Evolutionary conservation across 2,888 invertebrate genomes (phyloP).

Genomic region (Panzeria rudis): DNA sequence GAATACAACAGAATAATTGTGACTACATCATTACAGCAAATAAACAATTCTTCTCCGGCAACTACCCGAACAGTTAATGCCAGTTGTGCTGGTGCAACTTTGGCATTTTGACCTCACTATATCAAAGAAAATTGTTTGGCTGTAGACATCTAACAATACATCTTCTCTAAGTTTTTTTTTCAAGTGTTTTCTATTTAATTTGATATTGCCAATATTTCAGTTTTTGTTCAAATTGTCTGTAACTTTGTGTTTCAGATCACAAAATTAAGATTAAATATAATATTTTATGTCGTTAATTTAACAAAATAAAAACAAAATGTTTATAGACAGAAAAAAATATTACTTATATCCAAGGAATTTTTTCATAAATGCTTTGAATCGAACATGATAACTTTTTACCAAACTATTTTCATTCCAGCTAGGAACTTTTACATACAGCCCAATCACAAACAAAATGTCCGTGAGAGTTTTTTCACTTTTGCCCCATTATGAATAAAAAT

Average conservation of each 20-base stretch:
- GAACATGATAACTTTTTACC: too few species aligned
- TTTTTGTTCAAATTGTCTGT: slow-evolving; percentile 43
- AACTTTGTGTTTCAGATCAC: slow-evolving; percentile 60
- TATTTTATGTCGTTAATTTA: slow-evolving; percentile 53
- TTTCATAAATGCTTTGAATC: too few species aligned
- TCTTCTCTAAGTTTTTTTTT: slow-evolving; percentile 45
- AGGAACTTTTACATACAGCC: too few species aligned
- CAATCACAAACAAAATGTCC: too few species aligned
- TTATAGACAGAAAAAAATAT: too few species aligned
- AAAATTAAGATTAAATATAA: slow-evolving; percentile 61
- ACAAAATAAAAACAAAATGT: slow-evolving; percentile 31
- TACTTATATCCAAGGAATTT: too few species aligned
- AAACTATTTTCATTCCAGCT: too few species aligned
- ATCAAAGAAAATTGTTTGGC: slow-evolving; percentile 68
- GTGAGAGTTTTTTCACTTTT: too few species aligned
- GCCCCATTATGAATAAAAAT: too few species aligned
- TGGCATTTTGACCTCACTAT: slow-evolving; percentile 75
- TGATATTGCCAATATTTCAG: slow-evolving; percentile 37
- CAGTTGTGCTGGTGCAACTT: slow-evolving; percentile 71
- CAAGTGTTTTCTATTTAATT: slow-evolving; percentile 19
- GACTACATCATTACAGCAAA: slow-evolving; percentile 23
- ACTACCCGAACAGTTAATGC: slow-evolving; percentile 56
- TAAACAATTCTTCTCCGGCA: slow-evolving; percentile 42
- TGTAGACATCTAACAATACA: slow-evolving; percentile 68
- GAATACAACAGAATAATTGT: slow-evolving; percentile 23